Evolutionary conservation across 2,888 invertebrate species (phyloP).

Genomic region (Volucella zonaria): DNA sequence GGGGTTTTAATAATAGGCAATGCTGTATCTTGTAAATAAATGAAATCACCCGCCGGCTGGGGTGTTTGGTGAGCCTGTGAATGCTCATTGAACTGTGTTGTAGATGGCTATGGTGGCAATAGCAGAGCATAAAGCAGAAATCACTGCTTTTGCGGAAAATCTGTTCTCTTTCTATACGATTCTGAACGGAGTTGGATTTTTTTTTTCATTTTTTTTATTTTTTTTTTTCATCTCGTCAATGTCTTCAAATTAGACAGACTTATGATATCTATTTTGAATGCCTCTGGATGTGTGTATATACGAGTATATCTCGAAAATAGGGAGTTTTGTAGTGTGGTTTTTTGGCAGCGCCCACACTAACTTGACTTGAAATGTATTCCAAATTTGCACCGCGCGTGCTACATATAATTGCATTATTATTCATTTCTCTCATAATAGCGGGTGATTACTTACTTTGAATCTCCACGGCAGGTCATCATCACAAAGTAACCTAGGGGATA

Average conservation of each 20-base stretch:
- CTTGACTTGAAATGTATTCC: constrained; percentile 26
- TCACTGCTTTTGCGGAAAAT: constrained; percentile 55
- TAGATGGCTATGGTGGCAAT: constrained; percentile 20
- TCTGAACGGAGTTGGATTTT: constrained; percentile 30
- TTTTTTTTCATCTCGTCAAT: constrained; percentile 2
- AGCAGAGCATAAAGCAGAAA: constrained; percentile 60
- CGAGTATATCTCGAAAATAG: constrained; percentile 11
- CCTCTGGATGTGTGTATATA: constrained; percentile 13
- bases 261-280: constrained; percentile 39
- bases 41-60: constrained; percentile 58
- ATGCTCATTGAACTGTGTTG: constrained; percentile 46
- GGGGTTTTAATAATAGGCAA: constrained; percentile 71
- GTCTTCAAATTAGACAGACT: constrained; percentile 55
- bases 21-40: constrained; percentile 71
- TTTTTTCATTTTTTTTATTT: not conserved
- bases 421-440: constrained; percentile 67
- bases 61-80: constrained; percentile 28
- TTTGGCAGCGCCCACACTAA: constrained; percentile 10
- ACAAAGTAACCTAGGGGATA: constrained; percentile 6
- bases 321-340: constrained; percentile 52
- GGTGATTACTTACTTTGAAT: constrained; percentile 71
- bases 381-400: constrained; percentile 40
- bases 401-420: constrained; percentile 70
- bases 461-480: constrained; percentile 54
- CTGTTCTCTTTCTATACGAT: constrained; percentile 24